phyloP scores from a whole-genome alignment of 2,113 vertebrate species.

The Coregonus clupeaformis region DNA sequence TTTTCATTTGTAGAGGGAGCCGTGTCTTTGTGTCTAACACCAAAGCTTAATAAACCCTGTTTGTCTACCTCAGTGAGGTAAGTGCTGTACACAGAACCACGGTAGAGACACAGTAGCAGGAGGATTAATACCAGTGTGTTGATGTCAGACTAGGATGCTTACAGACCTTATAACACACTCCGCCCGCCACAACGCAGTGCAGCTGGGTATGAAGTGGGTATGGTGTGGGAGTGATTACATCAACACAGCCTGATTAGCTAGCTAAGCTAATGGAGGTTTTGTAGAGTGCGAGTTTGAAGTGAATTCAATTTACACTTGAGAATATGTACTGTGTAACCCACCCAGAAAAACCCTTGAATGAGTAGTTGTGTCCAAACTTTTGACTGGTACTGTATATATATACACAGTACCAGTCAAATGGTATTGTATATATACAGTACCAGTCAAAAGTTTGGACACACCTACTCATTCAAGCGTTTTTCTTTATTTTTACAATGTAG shows the following conservation, averaged over 20 bases:
- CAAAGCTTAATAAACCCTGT: conserved; percentile 66
- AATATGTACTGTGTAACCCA: conserved; percentile 25
- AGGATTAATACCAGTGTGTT: conserved; percentile 54
- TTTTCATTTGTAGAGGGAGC: conserved; percentile 44
- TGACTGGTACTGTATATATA: too few species aligned
- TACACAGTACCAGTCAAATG: too few species aligned
- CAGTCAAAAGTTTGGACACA: too few species aligned
- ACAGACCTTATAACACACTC: conserved; percentile 14
- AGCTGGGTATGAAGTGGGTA: background rate
- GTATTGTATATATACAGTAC: too few species aligned
- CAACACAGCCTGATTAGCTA: conserved; percentile 38
- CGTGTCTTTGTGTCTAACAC: conserved; percentile 54
- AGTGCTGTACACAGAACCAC: background rate
- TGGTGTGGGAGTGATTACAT: conserved; percentile 38
- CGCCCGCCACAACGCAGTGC: background rate
- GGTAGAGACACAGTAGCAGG: conserved; percentile 29
- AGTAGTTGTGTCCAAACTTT: too few species aligned
- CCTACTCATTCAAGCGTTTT: too few species aligned
- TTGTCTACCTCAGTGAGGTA: conserved; percentile 62
- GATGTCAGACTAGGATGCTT: conserved; percentile 34
- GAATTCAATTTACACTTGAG: conserved; percentile 22
- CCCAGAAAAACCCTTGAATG: too few species aligned
- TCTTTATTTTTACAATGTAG: too few species aligned
- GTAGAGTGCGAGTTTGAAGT: conserved; percentile 15
- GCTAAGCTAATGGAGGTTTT: conserved; percentile 12